These are phyloP conservation scores for Eulimnadia texana DNA, from an alignment of 1,140 invertebrate species.

Conservation along the genomic window DNA sequence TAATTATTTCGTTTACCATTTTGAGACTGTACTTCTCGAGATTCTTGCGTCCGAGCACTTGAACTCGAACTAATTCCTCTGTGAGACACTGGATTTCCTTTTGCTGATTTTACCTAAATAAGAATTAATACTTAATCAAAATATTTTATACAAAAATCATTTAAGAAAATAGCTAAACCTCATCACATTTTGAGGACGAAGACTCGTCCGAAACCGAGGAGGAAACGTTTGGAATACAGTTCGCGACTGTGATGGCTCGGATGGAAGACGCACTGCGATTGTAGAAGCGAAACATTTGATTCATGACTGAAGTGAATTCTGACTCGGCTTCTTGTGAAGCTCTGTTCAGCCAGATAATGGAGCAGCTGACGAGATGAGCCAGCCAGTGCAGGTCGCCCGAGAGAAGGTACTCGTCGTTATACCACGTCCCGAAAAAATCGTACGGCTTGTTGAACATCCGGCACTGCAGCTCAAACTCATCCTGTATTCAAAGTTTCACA, in stretches of 20 bases:
- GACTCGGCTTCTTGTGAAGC: slow-evolving; percentile 63
- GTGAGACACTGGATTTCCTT: not conserved
- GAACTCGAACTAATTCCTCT: not conserved
- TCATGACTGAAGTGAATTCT: slow-evolving; percentile 65
- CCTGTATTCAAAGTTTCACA: too few species aligned
- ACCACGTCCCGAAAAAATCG: slow-evolving; percentile 82
- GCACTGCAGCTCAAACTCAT: slow-evolving; percentile 57
- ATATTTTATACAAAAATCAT: too few species aligned
- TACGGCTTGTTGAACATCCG: slow-evolving; percentile 72
- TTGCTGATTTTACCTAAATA: not conserved
- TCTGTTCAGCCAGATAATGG: slow-evolving; percentile 69
- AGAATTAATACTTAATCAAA: not conserved
- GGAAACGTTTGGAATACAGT: slow-evolving; percentile 30
- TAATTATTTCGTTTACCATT: too few species aligned
- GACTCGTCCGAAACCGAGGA: not conserved
- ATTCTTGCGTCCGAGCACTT: not conserved
- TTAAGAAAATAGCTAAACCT: too few species aligned
- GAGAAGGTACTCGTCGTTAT: slow-evolving; percentile 62
- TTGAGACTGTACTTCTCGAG: not conserved
- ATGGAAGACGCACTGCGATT: slow-evolving; percentile 70
- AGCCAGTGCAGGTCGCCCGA: slow-evolving; percentile 69
- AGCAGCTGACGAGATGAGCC: slow-evolving; percentile 60
- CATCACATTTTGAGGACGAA: too few species aligned
- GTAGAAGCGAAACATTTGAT: slow-evolving; percentile 60
- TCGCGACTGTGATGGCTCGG: slow-evolving; percentile 55